Evolutionary conservation across 2,797 vertebrate species (phyloP).

Genomic region (Pogoniulus pusillus): DNA sequence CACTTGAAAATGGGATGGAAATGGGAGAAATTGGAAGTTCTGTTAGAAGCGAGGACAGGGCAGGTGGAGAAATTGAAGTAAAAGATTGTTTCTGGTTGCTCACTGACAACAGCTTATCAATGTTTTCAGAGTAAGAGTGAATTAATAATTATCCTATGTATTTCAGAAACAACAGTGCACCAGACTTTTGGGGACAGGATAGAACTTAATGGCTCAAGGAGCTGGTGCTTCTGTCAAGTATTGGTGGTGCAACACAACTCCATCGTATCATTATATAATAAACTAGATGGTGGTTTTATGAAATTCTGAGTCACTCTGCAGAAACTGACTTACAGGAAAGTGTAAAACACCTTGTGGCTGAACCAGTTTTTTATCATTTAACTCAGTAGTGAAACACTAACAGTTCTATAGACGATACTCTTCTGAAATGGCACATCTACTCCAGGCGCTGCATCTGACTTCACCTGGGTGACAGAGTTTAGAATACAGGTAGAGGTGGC

Average conservation of each 20-base stretch:
- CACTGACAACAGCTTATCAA: accelerated
- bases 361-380: neutral
- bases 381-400: neutral
- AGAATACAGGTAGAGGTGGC: neutral
- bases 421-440: neutral
- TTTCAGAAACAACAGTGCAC: neutral
- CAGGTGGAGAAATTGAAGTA: too few species aligned
- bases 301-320: neutral
- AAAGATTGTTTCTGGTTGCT: neutral
- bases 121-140: neutral
- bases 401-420: neutral
- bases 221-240: accelerated
- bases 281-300: neutral
- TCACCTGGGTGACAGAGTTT: neutral
- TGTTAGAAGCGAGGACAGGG: neutral
- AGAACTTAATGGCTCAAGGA: neutral
- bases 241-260: neutral
- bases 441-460: neutral
- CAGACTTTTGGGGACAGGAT: neutral
- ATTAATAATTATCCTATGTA: neutral
- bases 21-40: neutral
- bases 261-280: accelerated
- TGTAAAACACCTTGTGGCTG: neutral
- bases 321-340: neutral
- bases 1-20: neutral